Base-by-base conservation (phyloP, 2,888 invertebrate genomes). In the Euproctis similis region DNA sequence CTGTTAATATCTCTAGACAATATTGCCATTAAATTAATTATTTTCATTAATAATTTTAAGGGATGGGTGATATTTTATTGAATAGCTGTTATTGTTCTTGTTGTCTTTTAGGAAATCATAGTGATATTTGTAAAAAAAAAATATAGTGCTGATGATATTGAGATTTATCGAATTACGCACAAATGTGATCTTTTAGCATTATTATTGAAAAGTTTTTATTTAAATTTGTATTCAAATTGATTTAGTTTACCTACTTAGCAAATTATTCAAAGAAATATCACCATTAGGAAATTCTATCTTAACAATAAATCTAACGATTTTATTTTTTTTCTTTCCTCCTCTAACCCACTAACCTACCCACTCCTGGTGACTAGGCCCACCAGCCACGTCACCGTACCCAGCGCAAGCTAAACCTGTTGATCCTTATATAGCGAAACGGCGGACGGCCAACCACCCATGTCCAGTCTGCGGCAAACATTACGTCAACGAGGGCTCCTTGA, bases 381-480 rank as follows among this genome's bases (percentile, higher is more conserved):
- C 88, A 71, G 88, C 88, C 80, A 88, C 87, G 81, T 88, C 87
- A 87, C 81, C 81, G 37, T 81, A 84, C 74, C 85, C 84, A 41
- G 76, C 82, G 69, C 85, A 82, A 81, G 78, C 82, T 81, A 85
- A 85, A 85, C 68, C 86, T 61, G 85, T 85, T 75, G 91, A 91
- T 86, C 90, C 90, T 86, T 94, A 93, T 88, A 88, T 94, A 90
- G 95, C 95, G 76, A 96, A 96, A 87, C 90, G 96, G 85, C 88
- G 95, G 85, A 94, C 95, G 56, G 95, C 96, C 55, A 96, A 96
- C 81, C 96, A 96, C 75, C 95, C 96, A 28, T 96, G 96, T 70
- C 96, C 96, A 11, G 94, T 96, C 23, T 96, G 96, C 80, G 96
- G 96, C 51, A 96, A 96, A 82, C 95, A 96, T 78, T 96, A 96